phyloP scores from a whole-genome alignment of 53 echinoderm and acorn worm species.

The Echinarachnius parma region DNA sequence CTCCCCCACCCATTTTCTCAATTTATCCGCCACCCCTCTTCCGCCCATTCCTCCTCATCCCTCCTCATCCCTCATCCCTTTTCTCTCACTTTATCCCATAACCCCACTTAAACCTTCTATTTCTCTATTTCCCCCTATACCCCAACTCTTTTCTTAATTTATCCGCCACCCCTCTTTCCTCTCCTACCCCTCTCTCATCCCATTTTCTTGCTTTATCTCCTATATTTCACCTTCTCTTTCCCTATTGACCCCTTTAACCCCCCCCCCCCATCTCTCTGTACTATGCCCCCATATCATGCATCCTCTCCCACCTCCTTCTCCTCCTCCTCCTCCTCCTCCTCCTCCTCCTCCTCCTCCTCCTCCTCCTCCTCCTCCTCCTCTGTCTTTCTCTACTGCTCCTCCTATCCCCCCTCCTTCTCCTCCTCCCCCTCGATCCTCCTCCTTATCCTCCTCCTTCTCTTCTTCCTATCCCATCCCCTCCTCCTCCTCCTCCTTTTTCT shows the following conservation, averaged over 20 bases:
- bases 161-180: not conserved
- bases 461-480: not conserved
- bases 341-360: constrained; percentile 21
- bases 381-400: not conserved
- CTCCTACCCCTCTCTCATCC: not conserved
- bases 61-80: no score
- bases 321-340: not conserved
- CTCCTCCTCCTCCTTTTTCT: not conserved
- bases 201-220: not conserved
- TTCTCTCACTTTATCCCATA: not conserved
- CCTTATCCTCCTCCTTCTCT: not conserved
- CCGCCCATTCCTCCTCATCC: not conserved
- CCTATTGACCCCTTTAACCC: not conserved
- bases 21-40: not conserved
- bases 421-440: not conserved
- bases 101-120: not conserved
- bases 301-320: constrained; percentile 1
- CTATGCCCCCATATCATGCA: not conserved
- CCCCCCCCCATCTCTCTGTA: not conserved
- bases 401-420: not conserved
- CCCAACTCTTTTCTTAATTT: not conserved
- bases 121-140: not conserved
- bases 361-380: constrained; percentile 4
- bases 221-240: not conserved
- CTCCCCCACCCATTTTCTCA: not conserved